These are phyloP conservation scores for Tetramorium bicarinatum DNA, from an alignment of 2,888 invertebrate species.

Conservation along the genomic window DNA sequence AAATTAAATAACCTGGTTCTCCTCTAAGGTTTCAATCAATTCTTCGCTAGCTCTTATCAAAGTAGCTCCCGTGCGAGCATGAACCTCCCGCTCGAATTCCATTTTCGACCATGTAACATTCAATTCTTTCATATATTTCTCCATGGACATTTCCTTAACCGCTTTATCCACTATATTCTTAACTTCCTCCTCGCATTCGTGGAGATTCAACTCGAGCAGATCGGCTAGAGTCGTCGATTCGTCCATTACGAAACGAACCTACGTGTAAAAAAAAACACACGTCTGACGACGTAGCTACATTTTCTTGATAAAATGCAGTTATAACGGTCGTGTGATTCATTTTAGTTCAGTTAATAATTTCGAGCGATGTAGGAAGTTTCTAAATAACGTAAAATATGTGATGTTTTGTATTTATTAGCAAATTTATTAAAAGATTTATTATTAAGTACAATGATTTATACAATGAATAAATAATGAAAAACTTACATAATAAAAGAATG, in stretches of 20 bases:
- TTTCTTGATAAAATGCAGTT: conserved; percentile 22
- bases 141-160: conserved; percentile 99
- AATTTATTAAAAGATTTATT: conserved; percentile 65
- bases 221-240: conserved; percentile 96
- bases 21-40: conserved; percentile 98
- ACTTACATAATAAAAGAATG: conserved; percentile 26
- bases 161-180: conserved; percentile 99
- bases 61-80: conserved; percentile 94
- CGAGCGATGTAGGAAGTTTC: conserved; percentile 14
- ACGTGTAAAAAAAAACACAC: conserved; percentile 64
- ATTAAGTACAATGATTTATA: conserved; percentile 47
- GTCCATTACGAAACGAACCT: conserved; percentile 98
- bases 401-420: conserved; percentile 14
- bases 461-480: conserved; percentile 28
- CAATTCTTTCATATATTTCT: conserved; percentile 96
- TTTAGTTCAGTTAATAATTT: conserved; percentile 6
- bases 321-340: not conserved
- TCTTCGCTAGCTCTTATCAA: conserved; percentile 97
- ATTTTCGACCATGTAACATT: conserved; percentile 96
- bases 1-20: conserved; percentile 92
- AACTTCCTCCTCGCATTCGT: conserved; percentile 99
- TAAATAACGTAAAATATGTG: conserved; percentile 35
- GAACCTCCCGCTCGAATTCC: conserved; percentile 97
- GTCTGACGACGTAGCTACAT: conserved; percentile 32
- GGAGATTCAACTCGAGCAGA: conserved; percentile 95